phyloP scores from a whole-genome alignment of 2,888 invertebrate species.

The Drosophila nr. perissopoda region DNA sequence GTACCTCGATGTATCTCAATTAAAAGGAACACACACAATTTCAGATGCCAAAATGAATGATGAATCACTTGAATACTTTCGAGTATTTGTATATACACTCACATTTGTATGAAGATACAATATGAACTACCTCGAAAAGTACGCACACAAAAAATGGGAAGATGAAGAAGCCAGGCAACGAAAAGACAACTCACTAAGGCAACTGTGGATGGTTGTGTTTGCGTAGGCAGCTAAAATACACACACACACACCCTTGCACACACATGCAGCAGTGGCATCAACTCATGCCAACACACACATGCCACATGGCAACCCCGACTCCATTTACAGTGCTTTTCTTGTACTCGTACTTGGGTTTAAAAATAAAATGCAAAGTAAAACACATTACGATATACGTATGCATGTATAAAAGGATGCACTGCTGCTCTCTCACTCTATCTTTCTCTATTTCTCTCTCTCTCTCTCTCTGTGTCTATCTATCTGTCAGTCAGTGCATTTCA shows the following conservation, averaged over 20 bases:
- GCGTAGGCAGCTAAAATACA: slow-evolving; percentile 45
- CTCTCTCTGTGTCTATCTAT: not conserved
- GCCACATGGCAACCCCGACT: slow-evolving; percentile 49
- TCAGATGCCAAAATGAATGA: slow-evolving; percentile 32
- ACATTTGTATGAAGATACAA: slow-evolving; percentile 16
- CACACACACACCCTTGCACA: not conserved
- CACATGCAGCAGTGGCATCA: slow-evolving; percentile 27
- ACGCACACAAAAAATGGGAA: slow-evolving; percentile 9
- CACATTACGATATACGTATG: slow-evolving; percentile 45
- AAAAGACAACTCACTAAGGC: slow-evolving; percentile 37
- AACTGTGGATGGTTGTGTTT: slow-evolving; percentile 42
- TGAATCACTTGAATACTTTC: slow-evolving; percentile 48
- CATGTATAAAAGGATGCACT: slow-evolving; percentile 72
- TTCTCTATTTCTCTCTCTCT: not conserved
- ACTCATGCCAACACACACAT: slow-evolving; percentile 13
- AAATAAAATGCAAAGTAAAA: slow-evolving; percentile 72
- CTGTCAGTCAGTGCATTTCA: slow-evolving; percentile 54
- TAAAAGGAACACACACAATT: slow-evolving; percentile 18
- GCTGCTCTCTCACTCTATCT: not conserved
- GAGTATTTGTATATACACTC: slow-evolving; percentile 6
- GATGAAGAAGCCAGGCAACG: slow-evolving; percentile 8
- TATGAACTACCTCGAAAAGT: slow-evolving; percentile 14
- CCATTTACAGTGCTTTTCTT: slow-evolving; percentile 29
- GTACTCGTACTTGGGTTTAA: slow-evolving; percentile 52
- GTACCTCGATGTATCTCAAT: slow-evolving; percentile 37